phyloP scores from a whole-genome alignment of 2,888 invertebrate species.

The Synanthedon vespiformis region DNA sequence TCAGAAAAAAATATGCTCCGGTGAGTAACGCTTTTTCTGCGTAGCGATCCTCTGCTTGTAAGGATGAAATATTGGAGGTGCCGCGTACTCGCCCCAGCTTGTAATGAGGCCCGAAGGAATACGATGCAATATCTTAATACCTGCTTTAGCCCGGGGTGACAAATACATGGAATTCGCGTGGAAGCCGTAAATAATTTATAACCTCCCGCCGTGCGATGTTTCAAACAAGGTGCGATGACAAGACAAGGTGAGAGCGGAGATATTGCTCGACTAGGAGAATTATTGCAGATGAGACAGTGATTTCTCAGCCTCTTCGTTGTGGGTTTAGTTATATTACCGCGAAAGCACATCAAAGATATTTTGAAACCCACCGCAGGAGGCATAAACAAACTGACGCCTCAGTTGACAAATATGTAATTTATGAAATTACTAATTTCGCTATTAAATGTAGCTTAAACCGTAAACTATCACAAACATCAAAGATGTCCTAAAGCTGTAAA shows the following conservation, averaged over 20 bases:
- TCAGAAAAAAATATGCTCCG: conserved; percentile 22
- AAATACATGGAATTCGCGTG: conserved; percentile 56
- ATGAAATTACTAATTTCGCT: conserved; percentile 26
- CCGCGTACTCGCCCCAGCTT: conserved; percentile 40
- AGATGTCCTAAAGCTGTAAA: conserved; percentile 33
- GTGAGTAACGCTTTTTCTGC: conserved; percentile 19
- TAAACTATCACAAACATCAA: conserved; percentile 43
- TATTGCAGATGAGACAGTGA: conserved; percentile 38
- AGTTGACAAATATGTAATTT: conserved; percentile 37
- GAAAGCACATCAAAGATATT: conserved; percentile 38
- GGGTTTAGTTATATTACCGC: conserved; percentile 28
- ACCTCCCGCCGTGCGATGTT: conserved; percentile 46
- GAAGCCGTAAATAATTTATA: conserved; percentile 66
- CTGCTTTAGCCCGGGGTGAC: conserved; percentile 54
- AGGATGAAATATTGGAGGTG: conserved; percentile 60
- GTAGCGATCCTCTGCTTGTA: conserved; percentile 23
- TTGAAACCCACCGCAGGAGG: conserved; percentile 26
- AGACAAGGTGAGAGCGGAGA: conserved; percentile 28
- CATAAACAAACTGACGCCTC: conserved; percentile 12
- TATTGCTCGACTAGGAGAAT: conserved; percentile 41
- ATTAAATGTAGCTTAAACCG: conserved; percentile 14
- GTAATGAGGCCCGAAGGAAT: conserved; percentile 65
- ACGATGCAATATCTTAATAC: conserved; percentile 68
- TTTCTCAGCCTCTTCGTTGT: conserved; percentile 19
- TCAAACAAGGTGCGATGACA: conserved; percentile 44